These are phyloP conservation scores for Noctuana brunneofusca DNA, from an alignment of 2,888 invertebrate species.

Conservation along the genomic window DNA sequence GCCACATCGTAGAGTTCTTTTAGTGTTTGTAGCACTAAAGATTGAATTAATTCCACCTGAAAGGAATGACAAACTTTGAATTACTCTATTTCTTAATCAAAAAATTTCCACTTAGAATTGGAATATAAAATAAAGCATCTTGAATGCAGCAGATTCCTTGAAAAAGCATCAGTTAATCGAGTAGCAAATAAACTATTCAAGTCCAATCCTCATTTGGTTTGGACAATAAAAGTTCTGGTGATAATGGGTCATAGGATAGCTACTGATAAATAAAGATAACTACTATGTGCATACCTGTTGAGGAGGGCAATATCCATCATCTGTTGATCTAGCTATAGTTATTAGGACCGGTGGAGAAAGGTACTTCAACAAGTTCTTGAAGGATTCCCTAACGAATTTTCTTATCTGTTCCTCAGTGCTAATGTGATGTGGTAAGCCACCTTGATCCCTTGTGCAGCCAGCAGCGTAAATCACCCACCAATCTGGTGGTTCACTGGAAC, in stretches of 20 bases:
- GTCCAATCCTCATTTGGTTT: no score
- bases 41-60: constrained; percentile 90
- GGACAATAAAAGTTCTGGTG: no score
- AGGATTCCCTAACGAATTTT: constrained; percentile 80
- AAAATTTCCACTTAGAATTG: no score
- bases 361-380: constrained; percentile 82
- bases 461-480: constrained; percentile 92
- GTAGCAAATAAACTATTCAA: no score
- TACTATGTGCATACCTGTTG: constrained; percentile 78
- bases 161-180: no score
- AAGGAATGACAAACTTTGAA: constrained; percentile 40
- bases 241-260: neutral
- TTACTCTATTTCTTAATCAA: no score
- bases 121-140: no score
- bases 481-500: constrained; percentile 86
- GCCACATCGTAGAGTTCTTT: constrained; percentile 76
- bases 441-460: constrained; percentile 94
- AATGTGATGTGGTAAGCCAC: constrained; percentile 92
- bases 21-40: constrained; percentile 84
- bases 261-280: neutral
- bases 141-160: no score
- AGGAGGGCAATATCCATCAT: constrained; percentile 94
- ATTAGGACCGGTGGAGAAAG: constrained; percentile 85
- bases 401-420: constrained; percentile 87
- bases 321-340: constrained; percentile 92